Evolutionary conservation across 2,113 vertebrate genomes (phyloP).

Genomic region (Tamias sibiricus): DNA sequence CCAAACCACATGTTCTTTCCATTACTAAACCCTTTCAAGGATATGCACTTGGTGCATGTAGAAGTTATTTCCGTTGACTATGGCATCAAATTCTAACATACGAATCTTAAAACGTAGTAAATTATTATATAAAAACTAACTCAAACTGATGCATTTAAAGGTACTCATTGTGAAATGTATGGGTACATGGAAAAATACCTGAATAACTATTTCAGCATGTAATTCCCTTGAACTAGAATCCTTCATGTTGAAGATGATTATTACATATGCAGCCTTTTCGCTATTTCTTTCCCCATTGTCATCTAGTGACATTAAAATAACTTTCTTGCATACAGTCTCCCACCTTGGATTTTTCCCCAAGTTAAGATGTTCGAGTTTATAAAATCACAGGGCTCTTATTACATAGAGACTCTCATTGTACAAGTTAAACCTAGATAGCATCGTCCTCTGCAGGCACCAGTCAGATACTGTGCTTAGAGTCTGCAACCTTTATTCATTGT

Average conservation of each 20-base stretch:
- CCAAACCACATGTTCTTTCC: conserved; percentile 52
- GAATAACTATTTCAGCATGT: conserved; percentile 44
- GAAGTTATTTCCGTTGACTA: conserved; percentile 64
- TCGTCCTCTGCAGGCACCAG: neutral
- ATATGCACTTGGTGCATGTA: conserved; percentile 32
- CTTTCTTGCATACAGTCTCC: conserved; percentile 24
- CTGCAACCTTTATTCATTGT: neutral
- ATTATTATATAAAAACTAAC: conserved; percentile 55
- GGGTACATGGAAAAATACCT: neutral
- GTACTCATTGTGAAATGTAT: neutral
- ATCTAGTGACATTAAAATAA: conserved; percentile 33
- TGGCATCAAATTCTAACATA: conserved; percentile 50
- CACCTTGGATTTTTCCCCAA: neutral
- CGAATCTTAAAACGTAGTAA: conserved; percentile 35
- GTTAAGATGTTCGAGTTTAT: neutral
- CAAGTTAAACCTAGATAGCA: neutral
- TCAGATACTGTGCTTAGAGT: conserved; percentile 27
- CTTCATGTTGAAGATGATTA: conserved; percentile 29
- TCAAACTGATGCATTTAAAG: conserved; percentile 30
- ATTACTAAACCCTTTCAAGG: conserved; percentile 49
- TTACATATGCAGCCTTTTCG: neutral
- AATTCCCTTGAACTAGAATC: conserved; percentile 29
- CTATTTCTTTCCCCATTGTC: conserved; percentile 8
- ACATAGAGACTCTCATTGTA: neutral
- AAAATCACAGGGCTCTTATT: neutral